Conservation (phyloP, 2,113 vertebrate species). For the Ammodramus savannarum region DNA sequence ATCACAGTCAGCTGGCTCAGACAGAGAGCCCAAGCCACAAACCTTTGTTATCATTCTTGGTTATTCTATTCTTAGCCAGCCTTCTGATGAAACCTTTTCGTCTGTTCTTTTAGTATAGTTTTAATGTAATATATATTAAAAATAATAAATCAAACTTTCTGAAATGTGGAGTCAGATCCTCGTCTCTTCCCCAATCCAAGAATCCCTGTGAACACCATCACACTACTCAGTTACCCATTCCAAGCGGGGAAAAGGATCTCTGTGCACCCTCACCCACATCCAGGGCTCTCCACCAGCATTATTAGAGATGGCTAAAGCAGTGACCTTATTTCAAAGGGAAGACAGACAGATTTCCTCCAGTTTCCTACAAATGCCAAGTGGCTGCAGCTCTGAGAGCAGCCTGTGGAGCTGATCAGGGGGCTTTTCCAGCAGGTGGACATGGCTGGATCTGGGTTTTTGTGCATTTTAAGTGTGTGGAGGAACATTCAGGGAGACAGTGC, state of each 20-base stretch:
- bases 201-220: too few relatives aligned
- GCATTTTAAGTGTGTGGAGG: too few relatives aligned
- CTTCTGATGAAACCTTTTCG: too few relatives aligned
- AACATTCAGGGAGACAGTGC: accelerated
- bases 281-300: background rate
- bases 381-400: background rate
- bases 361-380: background rate
- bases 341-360: background rate
- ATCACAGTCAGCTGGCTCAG: too few relatives aligned
- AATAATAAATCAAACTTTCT: too few relatives aligned
- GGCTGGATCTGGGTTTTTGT: background rate
- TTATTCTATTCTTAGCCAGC: too few relatives aligned
- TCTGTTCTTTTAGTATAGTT: too few relatives aligned
- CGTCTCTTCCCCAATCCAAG: too few relatives aligned
- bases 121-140: too few relatives aligned
- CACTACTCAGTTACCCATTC: background rate
- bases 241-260: background rate
- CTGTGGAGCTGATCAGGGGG: background rate
- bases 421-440: background rate
- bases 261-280: background rate
- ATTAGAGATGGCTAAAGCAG: background rate
- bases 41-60: too few relatives aligned
- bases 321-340: background rate
- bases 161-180: too few relatives aligned
- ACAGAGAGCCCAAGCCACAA: too few relatives aligned